These are phyloP conservation scores for Craseonycteris thonglongyai DNA, from an alignment of 2,113 vertebrate species.

Conservation along the genomic window DNA sequence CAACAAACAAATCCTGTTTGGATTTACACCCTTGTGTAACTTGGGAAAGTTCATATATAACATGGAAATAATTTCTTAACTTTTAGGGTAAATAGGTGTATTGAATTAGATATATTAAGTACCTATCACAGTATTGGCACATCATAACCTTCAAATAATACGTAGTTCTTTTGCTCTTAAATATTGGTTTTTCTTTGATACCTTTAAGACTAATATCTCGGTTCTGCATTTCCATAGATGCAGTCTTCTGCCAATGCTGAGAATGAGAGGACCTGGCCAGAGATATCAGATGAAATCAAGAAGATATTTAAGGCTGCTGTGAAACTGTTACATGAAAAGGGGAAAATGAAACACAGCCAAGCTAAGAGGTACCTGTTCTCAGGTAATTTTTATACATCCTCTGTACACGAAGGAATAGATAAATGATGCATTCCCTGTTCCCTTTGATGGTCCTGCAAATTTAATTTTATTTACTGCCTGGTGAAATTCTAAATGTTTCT, in stretches of 20 bases:
- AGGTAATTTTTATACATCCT: conserved; percentile 78
- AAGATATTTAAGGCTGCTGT: conserved; percentile 92
- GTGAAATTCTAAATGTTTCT: neutral
- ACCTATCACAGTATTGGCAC: neutral
- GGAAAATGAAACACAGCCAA: conserved; percentile 92
- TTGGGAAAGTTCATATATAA: neutral
- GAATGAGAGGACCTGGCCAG: conserved; percentile 93
- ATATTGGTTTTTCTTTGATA: neutral
- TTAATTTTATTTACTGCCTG: neutral
- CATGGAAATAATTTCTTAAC: neutral
- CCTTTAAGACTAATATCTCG: neutral
- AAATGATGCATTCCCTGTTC: neutral
- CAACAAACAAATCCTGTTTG: neutral
- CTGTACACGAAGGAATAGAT: neutral
- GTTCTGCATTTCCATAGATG: conserved; percentile 77
- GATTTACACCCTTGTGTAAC: neutral
- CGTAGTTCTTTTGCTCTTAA: neutral
- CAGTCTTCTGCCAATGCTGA: conserved; percentile 86
- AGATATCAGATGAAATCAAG: conserved; percentile 95
- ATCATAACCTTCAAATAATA: neutral
- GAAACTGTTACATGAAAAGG: conserved; percentile 92
- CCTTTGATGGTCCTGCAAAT: neutral
- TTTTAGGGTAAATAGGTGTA: neutral
- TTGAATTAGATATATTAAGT: neutral
- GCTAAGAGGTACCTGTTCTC: conserved; percentile 97